phyloP scores from a whole-genome alignment of 2,113 vertebrate genomes.

The Callopanchax toddi region DNA sequence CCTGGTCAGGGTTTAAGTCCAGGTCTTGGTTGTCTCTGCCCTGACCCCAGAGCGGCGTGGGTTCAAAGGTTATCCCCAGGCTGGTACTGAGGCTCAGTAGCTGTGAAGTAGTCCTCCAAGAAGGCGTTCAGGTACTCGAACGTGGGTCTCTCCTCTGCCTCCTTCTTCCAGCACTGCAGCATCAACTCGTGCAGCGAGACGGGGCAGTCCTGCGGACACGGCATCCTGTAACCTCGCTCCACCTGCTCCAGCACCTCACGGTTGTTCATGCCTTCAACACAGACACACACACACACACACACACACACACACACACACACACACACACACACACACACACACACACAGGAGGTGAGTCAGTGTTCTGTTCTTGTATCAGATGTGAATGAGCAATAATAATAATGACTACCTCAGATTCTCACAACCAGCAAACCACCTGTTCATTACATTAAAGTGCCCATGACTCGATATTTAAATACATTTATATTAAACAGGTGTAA shows the following conservation, averaged over 20 bases:
- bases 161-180: slow-evolving; percentile 99
- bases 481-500: no score
- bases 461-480: no score
- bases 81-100: slow-evolving; percentile 98
- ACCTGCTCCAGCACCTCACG: slow-evolving; percentile 98
- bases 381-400: no score
- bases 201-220: slow-evolving; percentile 95
- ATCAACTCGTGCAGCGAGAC: slow-evolving; percentile 96
- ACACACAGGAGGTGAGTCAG: no score
- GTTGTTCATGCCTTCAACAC: slow-evolving; percentile 93
- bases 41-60: no score
- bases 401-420: no score
- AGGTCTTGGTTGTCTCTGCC: no score
- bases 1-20: no score
- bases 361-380: no score
- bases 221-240: slow-evolving; percentile 97
- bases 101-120: slow-evolving; percentile 99
- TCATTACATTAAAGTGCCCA: no score
- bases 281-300: not conserved
- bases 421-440: no score
- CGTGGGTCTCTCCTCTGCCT: slow-evolving; percentile 95
- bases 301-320: no score
- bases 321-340: not conserved
- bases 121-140: slow-evolving; percentile 98
- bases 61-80: slow-evolving; percentile 96